Evolutionary conservation across 2,888 invertebrate genomes (phyloP), one percentile per base, ranked within the genome.

Genomic region (Helleia helle): DNA sequence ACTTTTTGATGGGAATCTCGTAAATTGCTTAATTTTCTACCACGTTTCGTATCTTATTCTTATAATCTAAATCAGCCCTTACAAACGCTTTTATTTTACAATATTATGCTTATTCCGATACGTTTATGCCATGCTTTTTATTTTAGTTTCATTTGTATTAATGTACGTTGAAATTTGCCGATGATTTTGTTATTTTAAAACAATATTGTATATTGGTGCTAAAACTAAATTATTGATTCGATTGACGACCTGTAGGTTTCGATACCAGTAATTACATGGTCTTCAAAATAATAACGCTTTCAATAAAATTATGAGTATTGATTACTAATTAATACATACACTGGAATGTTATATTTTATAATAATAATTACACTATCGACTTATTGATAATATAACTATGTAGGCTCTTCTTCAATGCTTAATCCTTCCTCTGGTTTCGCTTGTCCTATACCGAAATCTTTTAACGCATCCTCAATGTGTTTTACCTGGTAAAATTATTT

Each of bases 381-480:
- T 5, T 22, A 22, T 22, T 22, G n/a, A n/a, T n/a, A n/a, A n/a
- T 6, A 22, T 41, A 41, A 65, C 62, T 81, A 77, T 59, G 74
- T 77, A 1, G 68, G 65, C 12, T 39, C 24, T 30, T 74, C 77
- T 46, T 77, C 79, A n/a, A 53, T 62, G 17, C 67, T 62, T 0
- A 53, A 52, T 12, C 71, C 71, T 8, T 71, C 71, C 7, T 57
- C 65, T 2, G 76, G 59, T 45, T 77, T 79, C 36, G 69, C 70
- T 62, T 79, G 76, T 28, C 84, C 86, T 49, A 90, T 87, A 27
- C 86, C 88, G 56, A 88, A 87, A 54, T 90, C 88, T 60, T 76
- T 84, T 46, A 91, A 65, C 2, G 91, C 92, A 37, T 86, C 87
- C 48, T 88, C 86, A 71, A 93, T 90, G 65, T 93, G 93, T 54